These are phyloP conservation scores for Muscina levida DNA, from an alignment of 2,888 invertebrate genomes.

Conservation along the genomic window DNA sequence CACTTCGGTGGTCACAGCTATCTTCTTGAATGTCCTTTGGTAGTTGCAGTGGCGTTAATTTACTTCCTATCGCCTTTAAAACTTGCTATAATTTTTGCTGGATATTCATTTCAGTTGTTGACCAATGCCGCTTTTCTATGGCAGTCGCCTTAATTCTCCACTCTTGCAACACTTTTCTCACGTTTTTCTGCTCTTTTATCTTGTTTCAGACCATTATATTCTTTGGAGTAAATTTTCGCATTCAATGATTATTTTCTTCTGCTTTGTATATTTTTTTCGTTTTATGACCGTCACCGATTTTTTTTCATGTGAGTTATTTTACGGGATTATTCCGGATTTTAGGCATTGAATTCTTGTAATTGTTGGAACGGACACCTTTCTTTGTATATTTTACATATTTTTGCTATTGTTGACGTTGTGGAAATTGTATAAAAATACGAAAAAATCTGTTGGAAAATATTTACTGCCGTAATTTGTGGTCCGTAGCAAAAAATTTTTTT, in stretches of 20 bases:
- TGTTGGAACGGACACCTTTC: background rate
- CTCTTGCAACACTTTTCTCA: constrained; percentile 55
- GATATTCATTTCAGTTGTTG: no score
- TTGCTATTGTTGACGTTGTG: constrained; percentile 10
- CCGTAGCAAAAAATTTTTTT: constrained; percentile 52
- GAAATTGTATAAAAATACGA: constrained; percentile 57
- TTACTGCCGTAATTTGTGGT: constrained; percentile 49
- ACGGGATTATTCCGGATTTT: background rate
- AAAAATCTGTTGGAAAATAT: constrained; percentile 49
- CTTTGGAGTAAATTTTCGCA: constrained; percentile 55
- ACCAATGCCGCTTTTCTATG: background rate
- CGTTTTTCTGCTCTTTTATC: constrained; percentile 52
- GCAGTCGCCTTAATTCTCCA: constrained; percentile 20
- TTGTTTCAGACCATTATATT: constrained; percentile 56
- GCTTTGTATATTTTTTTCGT: constrained; percentile 15
- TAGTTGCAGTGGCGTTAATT: background rate
- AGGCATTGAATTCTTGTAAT: background rate
- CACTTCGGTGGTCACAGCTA: background rate
- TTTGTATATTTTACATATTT: constrained; percentile 56
- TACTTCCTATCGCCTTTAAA: constrained; percentile 1
- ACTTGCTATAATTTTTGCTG: constrained; percentile 1
- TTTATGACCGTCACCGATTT: constrained; percentile 30
- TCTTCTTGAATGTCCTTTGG: constrained; percentile 58
- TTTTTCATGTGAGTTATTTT: constrained; percentile 29
- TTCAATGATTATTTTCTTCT: constrained; percentile 54